These are phyloP conservation scores for Tupiocoris notatus DNA, from an alignment of 2,888 invertebrate species.

Conservation along the genomic window DNA sequence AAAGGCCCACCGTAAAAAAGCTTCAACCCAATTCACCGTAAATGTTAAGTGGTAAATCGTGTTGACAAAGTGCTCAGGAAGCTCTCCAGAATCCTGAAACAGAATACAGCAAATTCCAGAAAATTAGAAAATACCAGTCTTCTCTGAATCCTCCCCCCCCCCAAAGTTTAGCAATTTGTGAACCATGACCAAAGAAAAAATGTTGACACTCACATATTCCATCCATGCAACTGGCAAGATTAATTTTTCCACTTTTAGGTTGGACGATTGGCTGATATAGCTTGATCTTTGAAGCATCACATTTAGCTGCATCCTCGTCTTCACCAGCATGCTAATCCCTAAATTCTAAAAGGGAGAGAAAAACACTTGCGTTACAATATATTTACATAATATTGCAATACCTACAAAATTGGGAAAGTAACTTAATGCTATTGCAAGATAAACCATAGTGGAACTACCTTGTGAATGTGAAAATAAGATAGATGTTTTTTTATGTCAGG, in stretches of 20 bases:
- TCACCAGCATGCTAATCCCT: constrained; percentile 39
- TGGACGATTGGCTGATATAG: constrained; percentile 31
- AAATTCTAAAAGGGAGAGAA: no score
- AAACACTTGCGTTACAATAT: no score
- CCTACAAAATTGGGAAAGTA: no score
- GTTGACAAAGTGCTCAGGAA: constrained; percentile 43
- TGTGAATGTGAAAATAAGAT: constrained; percentile 45
- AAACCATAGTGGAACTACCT: constrained; percentile 18
- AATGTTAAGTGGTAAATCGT: constrained; percentile 44
- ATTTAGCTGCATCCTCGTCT: constrained; percentile 43
- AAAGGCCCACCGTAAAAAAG: constrained; percentile 40
- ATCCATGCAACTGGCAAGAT: constrained; percentile 45
- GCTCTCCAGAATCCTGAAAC: constrained; percentile 45
- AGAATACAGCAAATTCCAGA: background rate
- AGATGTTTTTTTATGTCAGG: constrained; percentile 43
- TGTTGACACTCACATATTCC: constrained; percentile 42
- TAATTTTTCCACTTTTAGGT: constrained; percentile 33
- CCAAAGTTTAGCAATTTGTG: no score
- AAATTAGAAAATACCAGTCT: background rate
- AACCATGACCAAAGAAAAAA: background rate
- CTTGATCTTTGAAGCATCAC: constrained; percentile 41
- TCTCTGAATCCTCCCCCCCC: no score
- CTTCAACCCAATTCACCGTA: constrained; percentile 42
- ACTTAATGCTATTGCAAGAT: background rate
- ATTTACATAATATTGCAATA: no score